Conservation (phyloP, 2,888 invertebrate genomes). For the Isoperla grammatica region DNA sequence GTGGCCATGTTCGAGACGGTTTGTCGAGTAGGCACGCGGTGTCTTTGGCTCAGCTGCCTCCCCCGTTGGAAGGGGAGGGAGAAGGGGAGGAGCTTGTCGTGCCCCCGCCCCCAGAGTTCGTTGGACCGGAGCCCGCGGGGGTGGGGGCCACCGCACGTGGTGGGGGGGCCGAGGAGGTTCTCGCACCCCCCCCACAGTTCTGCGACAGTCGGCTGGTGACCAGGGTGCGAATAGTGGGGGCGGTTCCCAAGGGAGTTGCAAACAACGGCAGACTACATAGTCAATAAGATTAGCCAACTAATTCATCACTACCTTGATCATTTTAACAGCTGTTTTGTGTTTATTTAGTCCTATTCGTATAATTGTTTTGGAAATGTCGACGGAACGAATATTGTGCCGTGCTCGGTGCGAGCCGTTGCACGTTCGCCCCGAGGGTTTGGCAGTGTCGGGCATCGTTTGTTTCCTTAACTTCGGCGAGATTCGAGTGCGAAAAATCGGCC, state of each 20-base stretch:
- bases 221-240: conserved; percentile 72
- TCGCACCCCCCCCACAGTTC: conserved; percentile 88
- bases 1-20: conserved; percentile 40
- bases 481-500: too few species aligned
- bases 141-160: conserved; percentile 37
- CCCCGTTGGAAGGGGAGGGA: conserved; percentile 66
- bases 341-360: neutral
- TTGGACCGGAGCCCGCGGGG: conserved; percentile 50
- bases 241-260: conserved; percentile 60
- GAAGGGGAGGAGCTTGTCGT: conserved; percentile 57
- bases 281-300: conserved; percentile 18
- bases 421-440: too few species aligned
- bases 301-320: neutral
- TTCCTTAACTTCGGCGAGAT: too few species aligned
- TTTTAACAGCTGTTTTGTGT: neutral
- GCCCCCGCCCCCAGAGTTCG: conserved; percentile 49
- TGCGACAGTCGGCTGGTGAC: conserved; percentile 62
- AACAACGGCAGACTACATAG: conserved; percentile 24
- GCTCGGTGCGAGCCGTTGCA: too few species aligned
- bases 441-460: too few species aligned
- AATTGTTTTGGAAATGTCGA: too few species aligned
- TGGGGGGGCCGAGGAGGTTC: conserved; percentile 53
- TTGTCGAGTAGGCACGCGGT: conserved; percentile 61
- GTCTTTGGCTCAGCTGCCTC: conserved; percentile 72
- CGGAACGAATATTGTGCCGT: too few species aligned